Percentiles rank a stretch among this genome's conserved stretches.
phyloP scores from a whole-genome alignment of 1,140 invertebrate genomes.

The Cardiocondyla obscurior region DNA sequence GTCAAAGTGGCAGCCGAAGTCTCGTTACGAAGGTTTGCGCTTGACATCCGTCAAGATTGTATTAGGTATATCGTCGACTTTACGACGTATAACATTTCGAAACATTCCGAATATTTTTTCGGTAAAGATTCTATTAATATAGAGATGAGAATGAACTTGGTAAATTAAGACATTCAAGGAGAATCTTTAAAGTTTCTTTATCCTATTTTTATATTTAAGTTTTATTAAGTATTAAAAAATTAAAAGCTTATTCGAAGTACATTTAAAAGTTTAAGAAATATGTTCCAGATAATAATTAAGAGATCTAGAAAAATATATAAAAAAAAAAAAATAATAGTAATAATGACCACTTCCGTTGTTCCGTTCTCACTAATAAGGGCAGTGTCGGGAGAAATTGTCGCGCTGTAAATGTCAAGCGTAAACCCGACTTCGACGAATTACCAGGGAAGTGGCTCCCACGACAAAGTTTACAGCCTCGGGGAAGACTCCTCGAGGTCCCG shows the following conservation, averaged over 20 bases:
- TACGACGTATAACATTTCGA: no score
- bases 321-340: not conserved
- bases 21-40: not conserved
- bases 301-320: not conserved
- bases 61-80: no score
- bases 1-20: constrained; percentile 66
- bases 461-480: not conserved
- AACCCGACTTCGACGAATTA: constrained; percentile 37
- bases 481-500: not conserved
- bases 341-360: not conserved
- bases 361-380: not conserved
- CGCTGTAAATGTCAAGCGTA: constrained; percentile 13
- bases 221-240: not conserved
- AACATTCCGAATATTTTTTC: not conserved
- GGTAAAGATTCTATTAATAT: not conserved
- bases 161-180: not conserved
- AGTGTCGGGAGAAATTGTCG: constrained; percentile 14
- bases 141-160: not conserved
- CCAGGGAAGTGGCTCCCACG: constrained; percentile 31
- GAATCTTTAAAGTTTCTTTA: not conserved
- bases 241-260: no score
- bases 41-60: not conserved
- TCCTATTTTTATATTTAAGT: not conserved
- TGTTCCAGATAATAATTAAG: not conserved
- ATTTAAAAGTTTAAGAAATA: not conserved